Evolutionary conservation across 2,888 invertebrate genomes (phyloP), one percentile per base, ranked within the genome.

Genomic region (Zootermopsis nevadensis): DNA sequence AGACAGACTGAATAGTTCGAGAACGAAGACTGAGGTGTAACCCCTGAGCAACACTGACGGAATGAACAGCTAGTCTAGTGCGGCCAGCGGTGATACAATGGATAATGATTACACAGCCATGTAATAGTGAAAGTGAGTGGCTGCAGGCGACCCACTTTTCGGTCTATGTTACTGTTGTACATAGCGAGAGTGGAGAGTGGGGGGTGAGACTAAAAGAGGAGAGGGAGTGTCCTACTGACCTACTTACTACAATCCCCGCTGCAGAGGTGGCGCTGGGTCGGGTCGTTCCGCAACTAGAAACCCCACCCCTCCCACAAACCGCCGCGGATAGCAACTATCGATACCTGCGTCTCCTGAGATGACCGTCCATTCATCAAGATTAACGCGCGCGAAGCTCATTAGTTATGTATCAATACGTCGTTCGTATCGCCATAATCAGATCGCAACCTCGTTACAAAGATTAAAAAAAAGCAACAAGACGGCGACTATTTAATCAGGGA

Each of bases 51-150:
- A n/a, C 8, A 6, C n/a, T 10, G 1, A 7, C n/a, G n/a, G 2
- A 24, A 27, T n/a, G 27, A 89, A 90, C 90, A 90, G 90, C 89
- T 90, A 88, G 89, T 89, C 87, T 88, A 90, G 60, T 24, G n/a
- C 60, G n/a, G 60, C 90, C 33, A 35, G 55, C 91, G 91, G 91
- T 91, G 91, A 91, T 91, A 93, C 93, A 92, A 92, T 92, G 92
- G 92, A 92, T 92, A 93, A 93, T 93, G 93, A 93, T 93, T 93
- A 93, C 93, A 91, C 22, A 91, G 88, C 94, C 93, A 93, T 94
- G 94, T 94, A 94, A 94, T 94, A 95, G 95, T 95, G 95, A 95
- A 95, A 95, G 95, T 95, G 94, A 94, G 92, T 93, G 92, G 93
- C 38, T 93, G 67, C 53, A 69, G 81, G 79, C 76, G 96, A 95